These are phyloP conservation scores for Lepidurus packardi DNA, from an alignment of 1,140 invertebrate genomes.

Conservation along the genomic window DNA sequence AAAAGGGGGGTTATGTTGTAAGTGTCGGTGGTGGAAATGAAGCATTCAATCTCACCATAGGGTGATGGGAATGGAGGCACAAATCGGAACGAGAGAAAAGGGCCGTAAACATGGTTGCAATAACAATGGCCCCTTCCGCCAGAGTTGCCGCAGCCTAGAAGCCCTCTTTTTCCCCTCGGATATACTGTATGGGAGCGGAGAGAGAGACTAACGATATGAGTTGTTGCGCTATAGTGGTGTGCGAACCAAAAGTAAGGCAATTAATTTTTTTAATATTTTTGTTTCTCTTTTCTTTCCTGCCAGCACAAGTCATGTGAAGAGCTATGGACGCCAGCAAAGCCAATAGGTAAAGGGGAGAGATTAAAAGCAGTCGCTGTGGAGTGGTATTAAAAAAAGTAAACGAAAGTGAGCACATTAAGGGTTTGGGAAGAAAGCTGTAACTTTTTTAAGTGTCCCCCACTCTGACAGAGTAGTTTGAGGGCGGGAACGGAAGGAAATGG, in stretches of 20 bases:
- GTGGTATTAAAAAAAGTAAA: background rate
- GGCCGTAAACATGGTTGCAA: constrained; percentile 18
- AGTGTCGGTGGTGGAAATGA: constrained; percentile 21
- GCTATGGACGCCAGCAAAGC: background rate
- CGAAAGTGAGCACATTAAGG: background rate
- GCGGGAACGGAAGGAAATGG: background rate
- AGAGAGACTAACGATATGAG: constrained; percentile 2
- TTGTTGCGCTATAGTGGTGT: constrained; percentile 13
- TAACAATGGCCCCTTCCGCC: constrained; percentile 16
- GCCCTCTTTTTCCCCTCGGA: background rate
- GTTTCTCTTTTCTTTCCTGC: background rate
- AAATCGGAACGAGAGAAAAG: constrained; percentile 15
- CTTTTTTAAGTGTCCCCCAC: background rate
- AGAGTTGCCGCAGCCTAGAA: constrained; percentile 11
- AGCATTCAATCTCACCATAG: constrained; percentile 21
- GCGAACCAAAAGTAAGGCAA: background rate
- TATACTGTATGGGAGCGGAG: background rate
- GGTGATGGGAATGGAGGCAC: constrained; percentile 20
- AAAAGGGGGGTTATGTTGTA: background rate
- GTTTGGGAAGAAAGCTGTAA: constrained; percentile 19
- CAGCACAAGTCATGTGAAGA: background rate
- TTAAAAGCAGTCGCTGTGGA: constrained; percentile 3
- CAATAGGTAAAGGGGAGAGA: background rate
- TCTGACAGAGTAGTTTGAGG: constrained; percentile 3
- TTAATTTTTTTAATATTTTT: background rate